These are phyloP conservation scores for Trematomus bernacchii DNA, from an alignment of 2,797 vertebrate genomes.

Conservation along the genomic window DNA sequence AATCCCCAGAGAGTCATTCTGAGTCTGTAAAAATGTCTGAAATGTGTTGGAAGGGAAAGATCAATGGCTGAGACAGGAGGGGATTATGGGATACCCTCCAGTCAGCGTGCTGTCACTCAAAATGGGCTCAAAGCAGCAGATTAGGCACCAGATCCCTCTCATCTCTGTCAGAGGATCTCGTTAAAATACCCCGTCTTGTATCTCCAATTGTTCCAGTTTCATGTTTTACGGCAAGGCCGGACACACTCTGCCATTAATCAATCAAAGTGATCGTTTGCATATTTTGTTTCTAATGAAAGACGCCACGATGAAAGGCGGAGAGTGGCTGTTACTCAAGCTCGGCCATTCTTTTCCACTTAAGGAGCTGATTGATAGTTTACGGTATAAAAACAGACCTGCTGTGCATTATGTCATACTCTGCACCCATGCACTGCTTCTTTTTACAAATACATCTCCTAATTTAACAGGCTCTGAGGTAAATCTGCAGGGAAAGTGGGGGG, in stretches of 20 bases:
- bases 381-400: slow-evolving; percentile 58
- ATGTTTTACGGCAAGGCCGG: slow-evolving; percentile 56
- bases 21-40: slow-evolving; percentile 56
- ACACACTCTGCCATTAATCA: slow-evolving; percentile 52
- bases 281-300: slow-evolving; percentile 55
- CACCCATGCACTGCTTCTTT: slow-evolving; percentile 34
- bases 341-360: slow-evolving; percentile 65
- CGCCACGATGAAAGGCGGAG: slow-evolving; percentile 53
- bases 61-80: slow-evolving; percentile 47
- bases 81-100: slow-evolving; percentile 67
- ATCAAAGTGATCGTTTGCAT: slow-evolving; percentile 62
- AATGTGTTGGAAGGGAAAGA: slow-evolving; percentile 61
- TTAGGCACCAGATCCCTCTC: slow-evolving; percentile 42
- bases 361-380: slow-evolving; percentile 57
- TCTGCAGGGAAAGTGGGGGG: slow-evolving; percentile 39
- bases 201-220: slow-evolving; percentile 55
- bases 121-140: slow-evolving; percentile 53
- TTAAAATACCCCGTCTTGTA: slow-evolving; percentile 46
- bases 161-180: slow-evolving; percentile 54
- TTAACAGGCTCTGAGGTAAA: slow-evolving; percentile 51
- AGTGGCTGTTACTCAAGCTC: slow-evolving; percentile 38
- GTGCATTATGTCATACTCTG: slow-evolving; percentile 58
- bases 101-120: slow-evolving; percentile 64
- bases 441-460: slow-evolving; percentile 51
- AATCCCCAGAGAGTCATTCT: slow-evolving; percentile 47